Conservation (phyloP, 2,888 invertebrate species). For the Volucella bombylans region DNA sequence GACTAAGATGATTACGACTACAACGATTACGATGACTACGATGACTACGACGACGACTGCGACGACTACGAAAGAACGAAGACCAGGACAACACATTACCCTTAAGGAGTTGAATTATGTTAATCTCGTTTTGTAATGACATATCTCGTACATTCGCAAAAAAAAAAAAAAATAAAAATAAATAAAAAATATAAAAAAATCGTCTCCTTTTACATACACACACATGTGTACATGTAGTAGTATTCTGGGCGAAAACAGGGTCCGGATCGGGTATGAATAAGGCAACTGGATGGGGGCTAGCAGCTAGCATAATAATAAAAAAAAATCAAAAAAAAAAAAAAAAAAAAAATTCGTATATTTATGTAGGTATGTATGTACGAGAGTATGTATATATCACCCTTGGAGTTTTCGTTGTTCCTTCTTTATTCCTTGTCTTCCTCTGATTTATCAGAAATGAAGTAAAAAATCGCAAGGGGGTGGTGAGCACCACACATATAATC, state of each 20-base stretch:
- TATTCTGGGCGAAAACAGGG: slow-evolving; percentile 15
- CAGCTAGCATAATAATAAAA: slow-evolving; percentile 29
- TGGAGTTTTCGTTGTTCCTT: slow-evolving; percentile 65
- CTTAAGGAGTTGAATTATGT: slow-evolving; percentile 70
- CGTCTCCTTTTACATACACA: slow-evolving; percentile 30
- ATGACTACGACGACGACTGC: not conserved
- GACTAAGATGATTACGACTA: not conserved
- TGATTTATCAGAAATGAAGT: slow-evolving; percentile 69
- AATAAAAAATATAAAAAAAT: not conserved
- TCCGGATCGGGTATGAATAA: slow-evolving; percentile 42
- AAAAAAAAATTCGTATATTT: not conserved
- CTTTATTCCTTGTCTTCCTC: slow-evolving; percentile 67
- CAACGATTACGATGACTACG: slow-evolving; percentile 3
- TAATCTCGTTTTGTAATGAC: slow-evolving; percentile 72
- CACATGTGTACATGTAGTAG: slow-evolving; percentile 7
- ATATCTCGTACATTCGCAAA: slow-evolving; percentile 66
- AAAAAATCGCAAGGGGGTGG: slow-evolving; percentile 52
- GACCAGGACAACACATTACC: slow-evolving; percentile 57
- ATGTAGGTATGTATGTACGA: not conserved
- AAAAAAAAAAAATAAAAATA: slow-evolving; percentile 3
- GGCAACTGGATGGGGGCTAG: slow-evolving; percentile 9
- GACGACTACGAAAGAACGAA: slow-evolving; percentile 15
- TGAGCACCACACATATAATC: slow-evolving; percentile 67
- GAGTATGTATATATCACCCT: slow-evolving; percentile 69
- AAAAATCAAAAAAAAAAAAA: slow-evolving; percentile 20